Conservation (phyloP, 2,888 invertebrate genomes). For the Aphidius colemani region DNA sequence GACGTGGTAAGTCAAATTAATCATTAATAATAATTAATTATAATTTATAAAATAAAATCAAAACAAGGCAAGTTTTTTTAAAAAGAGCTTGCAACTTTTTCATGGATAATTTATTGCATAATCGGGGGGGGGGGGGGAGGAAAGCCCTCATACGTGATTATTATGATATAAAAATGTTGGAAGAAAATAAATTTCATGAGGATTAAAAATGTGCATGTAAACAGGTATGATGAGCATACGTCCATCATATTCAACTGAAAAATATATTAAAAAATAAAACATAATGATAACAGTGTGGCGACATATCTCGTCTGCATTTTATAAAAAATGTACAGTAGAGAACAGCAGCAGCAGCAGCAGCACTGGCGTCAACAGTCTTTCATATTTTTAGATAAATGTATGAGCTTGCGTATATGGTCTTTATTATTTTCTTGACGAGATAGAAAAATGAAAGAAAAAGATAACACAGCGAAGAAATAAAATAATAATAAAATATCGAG, state of each 20-base stretch:
- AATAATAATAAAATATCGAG: background rate
- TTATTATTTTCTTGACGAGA: background rate
- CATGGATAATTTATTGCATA: too few relatives aligned
- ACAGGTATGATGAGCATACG: conserved; percentile 15
- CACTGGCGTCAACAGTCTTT: background rate
- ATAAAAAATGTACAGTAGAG: background rate
- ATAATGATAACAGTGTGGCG: conserved; percentile 3
- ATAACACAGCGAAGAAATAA: background rate
- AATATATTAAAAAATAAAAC: conserved; percentile 1
- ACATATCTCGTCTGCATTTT: conserved; percentile 21
- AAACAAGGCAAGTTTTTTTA: too few relatives aligned
- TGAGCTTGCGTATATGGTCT: background rate
- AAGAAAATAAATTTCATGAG: conserved; percentile 1
- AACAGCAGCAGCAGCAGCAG: conserved; percentile 2
- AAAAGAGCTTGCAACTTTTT: too few relatives aligned
- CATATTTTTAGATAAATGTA: background rate
- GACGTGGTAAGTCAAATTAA: conserved; percentile 80
- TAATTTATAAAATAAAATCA: too few relatives aligned
- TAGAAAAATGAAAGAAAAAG: background rate
- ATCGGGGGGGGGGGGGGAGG: too few relatives aligned
- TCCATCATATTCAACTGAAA: conserved; percentile 2
- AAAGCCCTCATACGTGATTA: too few relatives aligned
- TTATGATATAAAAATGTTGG: too few relatives aligned
- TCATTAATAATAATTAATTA: too few relatives aligned
- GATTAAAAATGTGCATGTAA: conserved; percentile 13